Evolutionary conservation across 2,888 invertebrate species (phyloP), one percentile per base, ranked within the genome.

Genomic region (Toxonevra muliebris): DNA sequence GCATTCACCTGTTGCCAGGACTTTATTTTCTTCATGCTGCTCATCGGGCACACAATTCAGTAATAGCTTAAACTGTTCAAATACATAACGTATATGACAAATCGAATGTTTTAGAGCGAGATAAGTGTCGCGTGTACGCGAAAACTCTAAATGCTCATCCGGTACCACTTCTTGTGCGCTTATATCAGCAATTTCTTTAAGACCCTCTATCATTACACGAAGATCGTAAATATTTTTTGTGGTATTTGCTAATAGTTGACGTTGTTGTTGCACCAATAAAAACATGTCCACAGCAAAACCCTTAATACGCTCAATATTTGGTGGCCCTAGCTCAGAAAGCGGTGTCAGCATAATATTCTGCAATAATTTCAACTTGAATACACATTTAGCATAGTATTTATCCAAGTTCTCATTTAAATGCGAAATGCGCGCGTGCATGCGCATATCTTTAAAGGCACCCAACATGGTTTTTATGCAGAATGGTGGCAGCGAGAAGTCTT

Each of bases 271-370:
- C 0, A 90, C 89, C 58, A 91, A 78, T 71, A 89, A 85, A 88
- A 94, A 87, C 53, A 97, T 85, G 77, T 96, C 93, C 17, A 91
- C 89, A 0, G 93, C 89, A 81, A 92, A 96, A 58, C 98, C 98
- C 82, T 91, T 91, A 77, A 95, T 93, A 61, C 96, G 88, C 76
- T 96, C 95, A 61, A 94, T 89, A 76, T 94, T 93, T 60, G 90
- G 91, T 1, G 90, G 86, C 0, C 95, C 94, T 58, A 97, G 85
- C 76, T 97, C 96, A 75, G 91, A 88, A 40, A 92, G 90, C 0
- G 93, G 93, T 1, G 90, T 88, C 52, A 89, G 55, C 79, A 86
- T 80, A 2, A 81, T 77, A 61, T 84, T 85, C 60, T 81, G 82
- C 30, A 86, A 71, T 1, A 84, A 74, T 70, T 84, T 83, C 45